phyloP scores from a whole-genome alignment of 1,140 invertebrate species.

The Lepeophtheirus salmonis region DNA sequence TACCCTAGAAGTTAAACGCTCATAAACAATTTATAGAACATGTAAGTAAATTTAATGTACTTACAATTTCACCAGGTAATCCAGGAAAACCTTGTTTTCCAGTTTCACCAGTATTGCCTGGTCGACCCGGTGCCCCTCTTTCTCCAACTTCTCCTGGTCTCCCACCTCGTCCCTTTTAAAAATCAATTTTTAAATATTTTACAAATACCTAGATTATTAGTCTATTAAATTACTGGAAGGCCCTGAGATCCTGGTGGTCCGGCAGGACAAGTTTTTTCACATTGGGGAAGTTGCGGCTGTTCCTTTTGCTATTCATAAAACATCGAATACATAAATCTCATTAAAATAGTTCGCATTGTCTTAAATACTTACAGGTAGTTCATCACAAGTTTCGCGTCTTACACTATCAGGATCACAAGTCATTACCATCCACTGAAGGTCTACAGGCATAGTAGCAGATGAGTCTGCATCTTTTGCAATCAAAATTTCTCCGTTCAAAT shows the following conservation, averaged over 20 bases:
- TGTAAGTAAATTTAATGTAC: neutral
- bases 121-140: slow-evolving; percentile 25
- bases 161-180: slow-evolving; percentile 21
- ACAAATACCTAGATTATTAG: neutral
- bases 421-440: slow-evolving; percentile 58
- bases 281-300: slow-evolving; percentile 22
- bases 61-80: slow-evolving; percentile 20
- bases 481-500: slow-evolving; percentile 44
- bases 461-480: slow-evolving; percentile 34
- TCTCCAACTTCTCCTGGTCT: slow-evolving; percentile 25
- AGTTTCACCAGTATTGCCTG: slow-evolving; percentile 21
- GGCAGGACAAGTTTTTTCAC: slow-evolving; percentile 35
- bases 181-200: neutral
- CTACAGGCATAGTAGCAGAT: slow-evolving; percentile 36
- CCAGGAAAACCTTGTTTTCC: slow-evolving; percentile 24
- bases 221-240: neutral
- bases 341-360: slow-evolving; percentile 1
- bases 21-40: no score
- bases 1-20: slow-evolving; percentile 21
- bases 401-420: slow-evolving; percentile 52
- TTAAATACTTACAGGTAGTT: slow-evolving; percentile 39
- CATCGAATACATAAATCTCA: slow-evolving; percentile 15
- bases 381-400: slow-evolving; percentile 45
- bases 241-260: slow-evolving; percentile 29
- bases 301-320: slow-evolving; percentile 11